Percentiles rank a stretch among this genome's conserved stretches.
phyloP scores from a whole-genome alignment of 1,140 invertebrate genomes.

The Leucophenga varia region DNA sequence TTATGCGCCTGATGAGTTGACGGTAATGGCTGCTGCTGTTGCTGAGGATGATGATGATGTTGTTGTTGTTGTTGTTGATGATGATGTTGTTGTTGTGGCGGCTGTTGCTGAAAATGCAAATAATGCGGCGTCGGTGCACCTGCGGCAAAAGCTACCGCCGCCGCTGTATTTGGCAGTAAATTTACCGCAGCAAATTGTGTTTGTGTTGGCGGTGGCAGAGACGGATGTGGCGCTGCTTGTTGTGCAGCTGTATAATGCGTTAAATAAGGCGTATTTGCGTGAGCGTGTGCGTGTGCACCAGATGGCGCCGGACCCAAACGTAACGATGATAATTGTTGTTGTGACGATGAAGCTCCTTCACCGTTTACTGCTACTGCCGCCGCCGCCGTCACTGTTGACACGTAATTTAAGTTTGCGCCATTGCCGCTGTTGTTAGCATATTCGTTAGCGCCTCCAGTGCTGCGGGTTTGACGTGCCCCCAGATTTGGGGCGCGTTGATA shows the following conservation, averaged over 20 bases:
- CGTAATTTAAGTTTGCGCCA: not conserved
- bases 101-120: constrained; percentile 22
- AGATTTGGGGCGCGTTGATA: constrained; percentile 40
- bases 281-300: constrained; percentile 14
- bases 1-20: constrained; percentile 6
- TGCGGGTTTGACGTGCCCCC: constrained; percentile 44
- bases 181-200: too few species aligned
- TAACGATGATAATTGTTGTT: constrained; percentile 13
- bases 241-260: too few species aligned
- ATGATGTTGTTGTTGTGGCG: constrained; percentile 34
- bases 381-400: constrained; percentile 2
- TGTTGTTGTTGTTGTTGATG: constrained; percentile 19
- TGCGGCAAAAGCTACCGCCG: constrained; percentile 23
- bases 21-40: constrained; percentile 2
- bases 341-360: constrained; percentile 19
- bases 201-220: too few species aligned
- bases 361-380: constrained; percentile 2
- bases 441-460: constrained; percentile 20
- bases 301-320: constrained; percentile 26
- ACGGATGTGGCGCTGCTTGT: too few species aligned
- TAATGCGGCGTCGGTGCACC: constrained; percentile 22
- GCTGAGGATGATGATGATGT: constrained; percentile 7
- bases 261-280: too few species aligned
- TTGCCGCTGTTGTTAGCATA: constrained; percentile 12
- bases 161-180: constrained; percentile 26